phyloP scores from a whole-genome alignment of 2,113 vertebrate genomes.

The Alethe diademata region DNA sequence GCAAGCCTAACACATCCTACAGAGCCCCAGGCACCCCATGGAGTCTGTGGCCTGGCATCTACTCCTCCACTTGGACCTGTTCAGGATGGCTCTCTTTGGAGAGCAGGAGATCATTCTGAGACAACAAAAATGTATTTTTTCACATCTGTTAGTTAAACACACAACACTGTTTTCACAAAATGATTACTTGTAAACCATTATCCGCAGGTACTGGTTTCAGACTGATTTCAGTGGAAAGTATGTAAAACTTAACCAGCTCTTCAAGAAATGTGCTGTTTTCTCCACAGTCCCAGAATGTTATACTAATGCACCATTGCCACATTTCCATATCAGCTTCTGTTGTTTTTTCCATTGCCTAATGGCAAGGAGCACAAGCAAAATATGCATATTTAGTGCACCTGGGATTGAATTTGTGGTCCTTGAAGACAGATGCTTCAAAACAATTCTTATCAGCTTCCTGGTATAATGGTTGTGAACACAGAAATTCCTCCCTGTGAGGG shows the following conservation, averaged over 20 bases:
- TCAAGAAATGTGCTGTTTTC: background rate
- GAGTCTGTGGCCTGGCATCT: background rate
- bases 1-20: background rate
- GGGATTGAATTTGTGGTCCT: background rate
- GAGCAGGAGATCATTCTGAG: background rate
- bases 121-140: background rate
- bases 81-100: background rate
- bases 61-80: background rate
- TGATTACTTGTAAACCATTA: background rate
- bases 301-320: background rate
- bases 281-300: background rate
- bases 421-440: background rate
- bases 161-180: background rate
- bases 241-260: background rate
- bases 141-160: background rate
- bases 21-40: background rate
- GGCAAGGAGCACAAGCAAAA: rapidly evolving
- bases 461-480: background rate
- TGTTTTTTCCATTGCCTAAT: background rate
- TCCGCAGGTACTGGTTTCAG: background rate
- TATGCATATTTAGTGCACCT: background rate
- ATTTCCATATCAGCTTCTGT: background rate
- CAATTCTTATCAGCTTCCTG: background rate
- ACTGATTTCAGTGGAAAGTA: background rate
- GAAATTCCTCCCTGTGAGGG: background rate